Evolutionary conservation across 2,797 vertebrate species (phyloP).

Genomic region (Syndactyla subalaris): DNA sequence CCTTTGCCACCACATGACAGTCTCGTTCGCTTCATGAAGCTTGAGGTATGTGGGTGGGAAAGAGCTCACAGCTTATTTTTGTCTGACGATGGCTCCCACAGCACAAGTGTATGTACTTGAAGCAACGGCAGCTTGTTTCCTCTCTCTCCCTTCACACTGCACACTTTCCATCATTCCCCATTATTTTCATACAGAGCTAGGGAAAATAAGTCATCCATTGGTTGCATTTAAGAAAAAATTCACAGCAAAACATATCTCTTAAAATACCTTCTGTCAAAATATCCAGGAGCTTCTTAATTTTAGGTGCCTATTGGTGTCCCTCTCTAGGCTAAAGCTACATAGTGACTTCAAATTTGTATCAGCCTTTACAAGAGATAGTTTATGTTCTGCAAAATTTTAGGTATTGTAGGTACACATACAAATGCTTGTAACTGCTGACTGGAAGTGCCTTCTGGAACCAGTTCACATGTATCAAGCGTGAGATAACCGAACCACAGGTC

Average conservation of each 20-base stretch:
- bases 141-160: not conserved
- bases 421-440: not conserved
- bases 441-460: not conserved
- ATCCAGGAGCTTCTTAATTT: not conserved
- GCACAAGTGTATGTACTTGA: not conserved
- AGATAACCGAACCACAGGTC: constrained; percentile 13
- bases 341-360: not conserved
- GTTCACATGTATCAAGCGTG: not conserved
- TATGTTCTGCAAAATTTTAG: not conserved
- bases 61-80: constrained; percentile 21
- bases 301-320: not conserved
- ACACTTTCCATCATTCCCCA: not conserved
- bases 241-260: not conserved
- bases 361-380: not conserved
- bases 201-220: not conserved
- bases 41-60: constrained; percentile 19
- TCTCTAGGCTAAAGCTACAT: not conserved
- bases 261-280: not conserved
- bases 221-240: not conserved
- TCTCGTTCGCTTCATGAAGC: not conserved
- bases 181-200: not conserved
- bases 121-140: not conserved
- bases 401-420: not conserved
- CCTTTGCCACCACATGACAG: constrained; percentile 32
- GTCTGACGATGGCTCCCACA: not conserved